phyloP scores from a whole-genome alignment of 2,888 invertebrate genomes.

The Caenorhabditis macrosperma region DNA sequence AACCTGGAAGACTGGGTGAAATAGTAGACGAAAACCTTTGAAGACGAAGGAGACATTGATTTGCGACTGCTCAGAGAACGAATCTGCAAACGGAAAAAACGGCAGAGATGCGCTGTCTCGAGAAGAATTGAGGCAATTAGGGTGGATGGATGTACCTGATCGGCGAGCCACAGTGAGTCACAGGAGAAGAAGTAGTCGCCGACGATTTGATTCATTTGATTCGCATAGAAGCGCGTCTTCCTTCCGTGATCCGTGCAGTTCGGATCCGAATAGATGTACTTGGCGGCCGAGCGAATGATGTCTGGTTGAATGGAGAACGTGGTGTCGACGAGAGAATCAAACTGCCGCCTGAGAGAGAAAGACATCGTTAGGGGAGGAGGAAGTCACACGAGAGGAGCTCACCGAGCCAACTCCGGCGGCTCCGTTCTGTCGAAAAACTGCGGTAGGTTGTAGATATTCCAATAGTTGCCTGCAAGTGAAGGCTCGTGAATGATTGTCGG shows the following conservation, averaged over 20 bases:
- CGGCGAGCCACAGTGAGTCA: constrained; percentile 74
- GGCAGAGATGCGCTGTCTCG: constrained; percentile 2
- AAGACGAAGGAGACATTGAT: constrained; percentile 6
- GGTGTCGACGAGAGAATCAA: constrained; percentile 30
- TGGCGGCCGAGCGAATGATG: constrained; percentile 74
- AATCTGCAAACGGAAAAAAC: constrained; percentile 14
- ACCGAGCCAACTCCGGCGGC: constrained; percentile 70
- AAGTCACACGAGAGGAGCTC: too few relatives aligned
- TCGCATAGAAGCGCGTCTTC: constrained; percentile 65
- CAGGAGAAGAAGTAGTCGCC: constrained; percentile 91
- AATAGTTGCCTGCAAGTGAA: constrained; percentile 72
- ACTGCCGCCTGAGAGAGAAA: constrained; percentile 33
- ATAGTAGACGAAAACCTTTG: constrained; percentile 63
- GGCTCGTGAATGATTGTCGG: background rate
- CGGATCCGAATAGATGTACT: constrained; percentile 69
- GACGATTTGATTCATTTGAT: constrained; percentile 81
- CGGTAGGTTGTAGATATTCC: constrained; percentile 78
- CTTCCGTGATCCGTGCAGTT: constrained; percentile 58
- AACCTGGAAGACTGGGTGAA: constrained; percentile 66
- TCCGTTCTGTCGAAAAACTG: constrained; percentile 70
- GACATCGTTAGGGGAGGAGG: background rate
- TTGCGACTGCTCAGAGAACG: constrained; percentile 27
- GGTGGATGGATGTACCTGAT: constrained; percentile 54
- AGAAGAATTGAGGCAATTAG: constrained; percentile 53
- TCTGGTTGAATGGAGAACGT: constrained; percentile 64